These are phyloP conservation scores for Caenorhabditis japonica DNA, from an alignment of 2,888 invertebrate genomes.

Conservation along the genomic window DNA sequence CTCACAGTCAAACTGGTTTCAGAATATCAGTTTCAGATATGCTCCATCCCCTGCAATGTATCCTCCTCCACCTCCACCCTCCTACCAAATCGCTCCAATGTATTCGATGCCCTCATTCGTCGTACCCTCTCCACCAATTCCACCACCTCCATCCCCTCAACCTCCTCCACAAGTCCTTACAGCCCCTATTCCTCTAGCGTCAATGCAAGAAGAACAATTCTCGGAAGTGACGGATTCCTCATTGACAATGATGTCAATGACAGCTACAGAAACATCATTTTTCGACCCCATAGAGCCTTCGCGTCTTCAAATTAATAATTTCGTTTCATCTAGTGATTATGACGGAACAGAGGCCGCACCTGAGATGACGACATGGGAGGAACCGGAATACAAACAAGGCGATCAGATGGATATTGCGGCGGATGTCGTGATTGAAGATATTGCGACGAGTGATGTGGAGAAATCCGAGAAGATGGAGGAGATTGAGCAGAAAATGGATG, in stretches of 20 bases:
- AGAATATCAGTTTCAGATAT: constrained; percentile 13
- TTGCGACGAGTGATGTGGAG: constrained; percentile 35
- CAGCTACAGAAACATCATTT: constrained; percentile 2
- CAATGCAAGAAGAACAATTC: too few relatives aligned
- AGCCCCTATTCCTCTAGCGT: too few relatives aligned
- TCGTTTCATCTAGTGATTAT: not conserved
- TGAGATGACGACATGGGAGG: constrained; percentile 17
- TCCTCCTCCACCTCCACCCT: constrained; percentile 3
- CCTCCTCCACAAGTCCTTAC: constrained; percentile 1
- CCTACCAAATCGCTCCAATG: constrained; percentile 16
- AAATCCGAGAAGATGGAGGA: constrained; percentile 37
- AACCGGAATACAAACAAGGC: constrained; percentile 33
- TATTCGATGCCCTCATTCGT: constrained; percentile 8
- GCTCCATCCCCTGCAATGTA: constrained; percentile 30
- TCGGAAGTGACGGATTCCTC: too few relatives aligned
- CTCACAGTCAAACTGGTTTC: too few relatives aligned
- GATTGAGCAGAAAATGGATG: constrained; percentile 42
- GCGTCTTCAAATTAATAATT: not conserved
- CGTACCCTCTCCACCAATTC: not conserved
- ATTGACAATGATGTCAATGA: constrained; percentile 5
- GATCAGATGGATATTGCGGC: constrained; percentile 24
- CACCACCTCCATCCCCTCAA: constrained; percentile 18
- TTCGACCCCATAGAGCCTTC: constrained; percentile 5
- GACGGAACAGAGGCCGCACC: not conserved
- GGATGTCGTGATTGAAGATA: constrained; percentile 29